A percentile compares a stretch with the other conserved stretches of the same genome.
Evolutionary conservation across 2,888 invertebrate species (phyloP).

Genomic region (Lepidochitona cinerea): DNA sequence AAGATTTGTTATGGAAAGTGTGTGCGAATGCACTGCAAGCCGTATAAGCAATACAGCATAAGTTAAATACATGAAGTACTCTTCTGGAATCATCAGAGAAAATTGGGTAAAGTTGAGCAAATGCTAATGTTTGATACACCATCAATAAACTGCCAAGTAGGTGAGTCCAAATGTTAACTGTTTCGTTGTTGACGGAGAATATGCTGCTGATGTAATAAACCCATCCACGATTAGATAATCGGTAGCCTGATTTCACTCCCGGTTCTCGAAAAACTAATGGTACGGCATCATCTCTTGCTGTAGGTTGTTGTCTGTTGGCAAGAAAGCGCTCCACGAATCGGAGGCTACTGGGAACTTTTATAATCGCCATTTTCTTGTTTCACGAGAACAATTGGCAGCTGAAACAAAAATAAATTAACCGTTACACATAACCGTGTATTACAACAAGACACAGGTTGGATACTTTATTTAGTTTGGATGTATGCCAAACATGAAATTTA

Average conservation of each 20-base stretch:
- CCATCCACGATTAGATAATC: conserved; percentile 36
- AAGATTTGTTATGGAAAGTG: conserved; percentile 49
- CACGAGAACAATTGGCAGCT: not conserved
- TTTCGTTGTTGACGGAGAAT: conserved; percentile 55
- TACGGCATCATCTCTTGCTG: conserved; percentile 16
- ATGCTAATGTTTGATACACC: conserved; percentile 15
- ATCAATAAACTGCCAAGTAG: conserved; percentile 40
- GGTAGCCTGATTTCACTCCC: conserved; percentile 46
- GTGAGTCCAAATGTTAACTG: conserved; percentile 58
- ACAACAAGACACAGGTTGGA: too few relatives aligned
- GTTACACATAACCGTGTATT: not conserved
- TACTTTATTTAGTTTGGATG: too few relatives aligned
- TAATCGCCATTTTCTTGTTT: not conserved
- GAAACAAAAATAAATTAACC: not conserved
- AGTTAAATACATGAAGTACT: conserved; percentile 38
- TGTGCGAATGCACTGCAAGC: conserved; percentile 46
- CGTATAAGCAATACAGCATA: conserved; percentile 34
- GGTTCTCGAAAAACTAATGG: conserved; percentile 45
- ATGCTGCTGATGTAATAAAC: conserved; percentile 47
- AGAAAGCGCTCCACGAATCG: not conserved
- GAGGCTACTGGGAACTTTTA: not conserved
- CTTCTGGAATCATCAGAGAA: conserved; percentile 20
- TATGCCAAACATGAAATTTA: too few relatives aligned
- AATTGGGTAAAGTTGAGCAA: conserved; percentile 8
- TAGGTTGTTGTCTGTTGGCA: not conserved